Percentiles rank a stretch among this genome's conserved stretches.
Evolutionary conservation across 2,113 vertebrate genomes (phyloP).

Genomic region (Atrichornis clamosus): DNA sequence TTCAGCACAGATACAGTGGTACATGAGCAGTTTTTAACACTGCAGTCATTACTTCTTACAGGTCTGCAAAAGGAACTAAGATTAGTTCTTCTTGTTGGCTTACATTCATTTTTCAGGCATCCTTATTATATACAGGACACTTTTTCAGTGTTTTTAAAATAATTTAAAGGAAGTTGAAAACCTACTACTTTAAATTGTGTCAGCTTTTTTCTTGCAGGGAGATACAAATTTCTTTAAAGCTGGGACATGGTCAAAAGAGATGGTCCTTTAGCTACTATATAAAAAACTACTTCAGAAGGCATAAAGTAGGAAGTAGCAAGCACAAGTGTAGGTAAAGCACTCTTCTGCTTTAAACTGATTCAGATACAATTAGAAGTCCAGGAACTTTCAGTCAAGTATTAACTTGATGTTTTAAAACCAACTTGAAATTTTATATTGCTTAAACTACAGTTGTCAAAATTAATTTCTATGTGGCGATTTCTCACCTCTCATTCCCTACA

Average conservation of each 20-base stretch:
- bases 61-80: not conserved
- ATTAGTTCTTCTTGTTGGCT: not conserved
- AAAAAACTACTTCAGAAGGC: not conserved
- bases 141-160: not conserved
- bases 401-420: not conserved
- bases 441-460: not conserved
- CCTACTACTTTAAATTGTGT: not conserved
- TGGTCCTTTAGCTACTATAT: not conserved
- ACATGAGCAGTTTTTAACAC: not conserved
- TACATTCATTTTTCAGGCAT: not conserved
- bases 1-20: not conserved
- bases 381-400: not conserved
- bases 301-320: not conserved
- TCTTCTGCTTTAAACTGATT: not conserved
- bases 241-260: not conserved
- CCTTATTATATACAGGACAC: not conserved
- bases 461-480: not conserved
- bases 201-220: not conserved
- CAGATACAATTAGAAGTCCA: not conserved
- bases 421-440: not conserved
- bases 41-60: not conserved
- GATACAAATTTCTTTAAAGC: not conserved
- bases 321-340: accelerated
- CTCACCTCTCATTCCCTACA: not conserved
- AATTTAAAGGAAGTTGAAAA: not conserved